Evolutionary conservation across 2,113 vertebrate genomes (phyloP).

Genomic region (Lethenteron reissneri): DNA sequence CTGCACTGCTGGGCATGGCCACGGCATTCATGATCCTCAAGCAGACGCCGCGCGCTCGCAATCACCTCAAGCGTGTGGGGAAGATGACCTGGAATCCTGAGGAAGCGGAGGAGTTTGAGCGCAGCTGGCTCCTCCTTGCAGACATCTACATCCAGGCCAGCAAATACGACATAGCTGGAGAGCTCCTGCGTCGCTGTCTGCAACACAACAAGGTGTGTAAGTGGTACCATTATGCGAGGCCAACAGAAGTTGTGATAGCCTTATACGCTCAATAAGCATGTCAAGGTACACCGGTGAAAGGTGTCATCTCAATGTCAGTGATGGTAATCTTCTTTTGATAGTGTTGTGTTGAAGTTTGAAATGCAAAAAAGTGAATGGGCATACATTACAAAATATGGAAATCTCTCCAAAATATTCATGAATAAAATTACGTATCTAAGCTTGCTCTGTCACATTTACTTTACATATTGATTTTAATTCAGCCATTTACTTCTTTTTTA

Average conservation of each 20-base stretch:
- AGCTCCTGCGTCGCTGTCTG: constrained; percentile 60
- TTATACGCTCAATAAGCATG: no score
- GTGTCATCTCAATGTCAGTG: no score
- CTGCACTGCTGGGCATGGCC: constrained; percentile 77
- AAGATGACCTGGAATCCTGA: constrained; percentile 85
- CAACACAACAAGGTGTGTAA: constrained; percentile 56
- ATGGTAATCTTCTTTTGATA: no score
- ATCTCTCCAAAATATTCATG: no score
- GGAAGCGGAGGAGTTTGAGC: constrained; percentile 90
- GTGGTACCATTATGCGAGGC: neutral
- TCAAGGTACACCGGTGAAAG: no score
- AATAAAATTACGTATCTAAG: no score
- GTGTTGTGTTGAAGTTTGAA: no score
- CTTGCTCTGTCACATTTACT: no score
- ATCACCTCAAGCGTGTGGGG: constrained; percentile 72
- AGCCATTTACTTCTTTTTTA: constrained; percentile 10
- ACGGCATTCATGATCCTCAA: constrained; percentile 90
- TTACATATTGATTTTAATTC: no score
- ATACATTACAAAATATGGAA: no score
- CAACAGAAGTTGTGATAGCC: no score
- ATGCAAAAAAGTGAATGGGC: no score
- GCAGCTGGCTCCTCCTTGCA: constrained; percentile 83
- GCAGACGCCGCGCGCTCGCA: constrained; percentile 69
- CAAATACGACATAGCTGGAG: constrained; percentile 76
- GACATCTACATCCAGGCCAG: constrained; percentile 92